phyloP scores from a whole-genome alignment of 2,888 invertebrate species.

The Lottia gigantea region DNA sequence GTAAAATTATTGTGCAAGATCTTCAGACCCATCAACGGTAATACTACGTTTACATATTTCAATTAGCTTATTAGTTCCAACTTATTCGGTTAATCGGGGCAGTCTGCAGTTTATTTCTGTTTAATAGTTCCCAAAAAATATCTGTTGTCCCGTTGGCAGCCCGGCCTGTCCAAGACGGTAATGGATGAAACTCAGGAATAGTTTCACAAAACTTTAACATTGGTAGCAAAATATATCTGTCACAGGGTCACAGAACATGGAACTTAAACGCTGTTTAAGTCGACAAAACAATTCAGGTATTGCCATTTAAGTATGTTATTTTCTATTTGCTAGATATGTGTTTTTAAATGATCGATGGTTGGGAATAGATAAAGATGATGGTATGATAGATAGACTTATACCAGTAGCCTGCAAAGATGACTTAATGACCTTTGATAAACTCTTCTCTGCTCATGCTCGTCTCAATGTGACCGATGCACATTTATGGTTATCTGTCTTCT shows the following conservation, averaged over 20 bases:
- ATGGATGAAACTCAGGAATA: no score
- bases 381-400: slow-evolving; percentile 66
- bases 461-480: slow-evolving; percentile 68
- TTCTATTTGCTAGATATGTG: slow-evolving; percentile 39
- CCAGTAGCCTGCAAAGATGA: slow-evolving; percentile 64
- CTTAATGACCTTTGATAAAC: slow-evolving; percentile 62
- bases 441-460: slow-evolving; percentile 63
- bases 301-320: neutral
- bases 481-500: slow-evolving; percentile 69
- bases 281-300: no score
- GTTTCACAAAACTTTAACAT: no score
- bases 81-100: no score
- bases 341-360: slow-evolving; percentile 67
- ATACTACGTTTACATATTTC: neutral
- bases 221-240: no score
- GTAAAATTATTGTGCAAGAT: slow-evolving; percentile 66
- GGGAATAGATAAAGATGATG: slow-evolving; percentile 67
- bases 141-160: no score
- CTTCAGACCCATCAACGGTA: slow-evolving; percentile 65
- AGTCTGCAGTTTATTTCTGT: no score
- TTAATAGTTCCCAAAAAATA: no score
- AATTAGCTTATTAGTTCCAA: no score
- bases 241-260: no score
- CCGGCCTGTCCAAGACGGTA: no score
- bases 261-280: no score